These are phyloP conservation scores for Prunella strophiata DNA, from an alignment of 2,797 vertebrate species.

Conservation along the genomic window DNA sequence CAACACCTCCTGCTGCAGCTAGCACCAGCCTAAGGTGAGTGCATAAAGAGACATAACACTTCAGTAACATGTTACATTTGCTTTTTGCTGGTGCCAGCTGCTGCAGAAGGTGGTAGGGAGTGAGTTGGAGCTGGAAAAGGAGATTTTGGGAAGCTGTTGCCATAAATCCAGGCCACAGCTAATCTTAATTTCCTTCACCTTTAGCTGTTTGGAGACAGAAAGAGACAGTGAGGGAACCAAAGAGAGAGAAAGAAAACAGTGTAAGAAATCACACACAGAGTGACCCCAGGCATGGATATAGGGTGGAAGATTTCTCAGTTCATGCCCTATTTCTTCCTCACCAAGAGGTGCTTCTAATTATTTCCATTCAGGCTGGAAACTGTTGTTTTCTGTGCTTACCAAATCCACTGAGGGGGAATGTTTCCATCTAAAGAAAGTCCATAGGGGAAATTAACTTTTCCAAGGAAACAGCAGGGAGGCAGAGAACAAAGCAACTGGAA, in stretches of 20 bases:
- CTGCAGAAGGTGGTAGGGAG: not conserved
- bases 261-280: not conserved
- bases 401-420: not conserved
- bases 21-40: not conserved
- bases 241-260: too few species aligned
- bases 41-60: not conserved
- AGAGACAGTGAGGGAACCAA: not conserved
- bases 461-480: not conserved
- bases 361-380: not conserved
- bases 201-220: not conserved
- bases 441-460: conserved; percentile 13
- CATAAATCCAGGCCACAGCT: not conserved
- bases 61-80: not conserved
- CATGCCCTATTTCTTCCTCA: not conserved
- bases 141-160: not conserved
- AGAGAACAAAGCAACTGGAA: not conserved
- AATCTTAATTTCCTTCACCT: not conserved
- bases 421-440: not conserved
- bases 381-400: not conserved
- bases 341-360: not conserved
- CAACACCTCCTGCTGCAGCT: conserved; percentile 38
- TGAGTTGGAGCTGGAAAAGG: not conserved
- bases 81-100: conserved; percentile 6
- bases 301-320: not conserved
- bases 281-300: not conserved